Base-by-base conservation (phyloP, 2,113 vertebrate species). In the Campylorhamphus procurvoides region DNA sequence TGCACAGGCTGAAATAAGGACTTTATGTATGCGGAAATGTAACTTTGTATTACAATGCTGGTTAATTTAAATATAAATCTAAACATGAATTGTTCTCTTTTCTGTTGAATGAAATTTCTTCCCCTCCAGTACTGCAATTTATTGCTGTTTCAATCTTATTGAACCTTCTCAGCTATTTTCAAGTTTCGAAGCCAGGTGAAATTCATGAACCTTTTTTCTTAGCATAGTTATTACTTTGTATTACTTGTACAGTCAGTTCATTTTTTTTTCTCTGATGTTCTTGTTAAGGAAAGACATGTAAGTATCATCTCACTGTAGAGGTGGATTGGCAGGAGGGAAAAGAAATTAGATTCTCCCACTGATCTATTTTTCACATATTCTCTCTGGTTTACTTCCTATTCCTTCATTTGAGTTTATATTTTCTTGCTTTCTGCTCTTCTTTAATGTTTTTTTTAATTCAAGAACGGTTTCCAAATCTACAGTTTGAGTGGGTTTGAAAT, bases 21-120 rank as follows among this genome's bases (percentile, higher is more conserved):
- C 23, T 66, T 4, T 40, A 4, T 56, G 6, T 56, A 18, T 63
- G n/a, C 84, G 29, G 62, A 94, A 82, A 82, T 37, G n/a, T 29
- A 80, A 25, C 46, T 82, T 76, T 42, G 31, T 69, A 44, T 93
- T 87, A 76, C 50, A 87, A 7, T 67, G 6, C 23, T 59, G 18
- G 46, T 62, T 85, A 91, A 92, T 89, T 84, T 92, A 91, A 94
- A 95, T 73, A 83, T 93, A 85, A 91, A 96, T 87, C 44, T 85
- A 93, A 84, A 96, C 40, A 33, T 37, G 20, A 76, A 68, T 92
- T 80, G 20, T 79, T 85, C 53, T 92, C 28, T 89, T 12, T 89
- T 79, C 31, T 82, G 18, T 1, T 19, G 78, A 95, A 73, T 77
- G 35, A 64, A 87, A 67, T 77, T 50, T 87, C 40, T 93, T 76